phyloP scores from a whole-genome alignment of 2,888 invertebrate genomes.

The Trissolcus japonicus region DNA sequence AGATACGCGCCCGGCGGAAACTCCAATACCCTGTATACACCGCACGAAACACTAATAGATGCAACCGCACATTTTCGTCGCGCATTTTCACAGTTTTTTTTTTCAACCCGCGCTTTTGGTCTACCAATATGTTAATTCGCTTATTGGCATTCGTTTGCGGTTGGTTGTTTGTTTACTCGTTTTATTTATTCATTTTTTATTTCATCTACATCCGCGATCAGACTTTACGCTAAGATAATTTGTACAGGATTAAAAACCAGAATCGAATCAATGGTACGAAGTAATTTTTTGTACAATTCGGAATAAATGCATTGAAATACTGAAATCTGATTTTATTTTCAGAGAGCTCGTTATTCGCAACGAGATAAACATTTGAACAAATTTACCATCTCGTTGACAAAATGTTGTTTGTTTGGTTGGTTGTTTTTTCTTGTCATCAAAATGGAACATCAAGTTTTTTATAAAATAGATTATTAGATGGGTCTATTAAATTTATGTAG shows the following conservation, averaged over 20 bases:
- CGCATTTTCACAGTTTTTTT: conserved; percentile 47
- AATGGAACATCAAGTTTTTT: too few relatives aligned
- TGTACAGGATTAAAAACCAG: conserved; percentile 31
- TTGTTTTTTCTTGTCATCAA: too few relatives aligned
- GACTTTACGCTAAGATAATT: conserved; percentile 41
- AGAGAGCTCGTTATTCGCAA: too few relatives aligned
- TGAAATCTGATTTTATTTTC: too few relatives aligned
- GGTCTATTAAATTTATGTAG: conserved; percentile 27
- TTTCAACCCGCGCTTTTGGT: conserved; percentile 27
- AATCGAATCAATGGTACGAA: conserved; percentile 25
- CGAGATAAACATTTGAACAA: too few relatives aligned
- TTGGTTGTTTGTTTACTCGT: conserved; percentile 33
- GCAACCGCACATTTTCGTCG: conserved; percentile 33
- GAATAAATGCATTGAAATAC: too few relatives aligned
- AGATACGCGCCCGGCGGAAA: conserved; percentile 46
- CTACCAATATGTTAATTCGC: conserved; percentile 43
- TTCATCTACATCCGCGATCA: conserved; percentile 1
- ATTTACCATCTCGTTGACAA: too few relatives aligned
- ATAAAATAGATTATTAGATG: conserved; percentile 9
- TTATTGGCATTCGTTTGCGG: conserved; percentile 47
- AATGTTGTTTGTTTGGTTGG: too few relatives aligned
- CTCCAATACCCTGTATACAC: conserved; percentile 23
- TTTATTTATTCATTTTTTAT: conserved; percentile 27
- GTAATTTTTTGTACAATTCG: conserved; percentile 17
- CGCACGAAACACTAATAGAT: conserved; percentile 15